These are phyloP conservation scores for Lypha dubia DNA, from an alignment of 2,888 invertebrate species.

Conservation along the genomic window DNA sequence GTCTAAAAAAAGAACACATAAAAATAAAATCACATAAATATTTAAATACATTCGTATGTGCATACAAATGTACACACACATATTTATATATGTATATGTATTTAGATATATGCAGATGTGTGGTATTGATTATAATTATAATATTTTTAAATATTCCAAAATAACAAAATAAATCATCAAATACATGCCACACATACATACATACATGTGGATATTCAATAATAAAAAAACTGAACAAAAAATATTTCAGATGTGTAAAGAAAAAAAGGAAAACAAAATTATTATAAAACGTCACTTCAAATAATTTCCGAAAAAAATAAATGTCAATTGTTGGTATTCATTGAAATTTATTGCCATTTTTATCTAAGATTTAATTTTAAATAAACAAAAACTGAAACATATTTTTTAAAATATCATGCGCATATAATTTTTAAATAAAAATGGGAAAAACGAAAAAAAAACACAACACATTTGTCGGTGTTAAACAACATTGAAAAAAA, in stretches of 20 bases:
- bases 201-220: slow-evolving; percentile 32
- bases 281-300: slow-evolving; percentile 17
- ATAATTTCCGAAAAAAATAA: slow-evolving; percentile 48
- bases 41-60: slow-evolving; percentile 1
- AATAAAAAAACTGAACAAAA: slow-evolving; percentile 19
- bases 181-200: neutral
- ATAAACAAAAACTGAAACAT: slow-evolving; percentile 4
- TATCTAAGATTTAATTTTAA: slow-evolving; percentile 34
- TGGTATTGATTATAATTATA: no score
- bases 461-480: slow-evolving; percentile 1
- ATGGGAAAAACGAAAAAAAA: neutral
- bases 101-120: neutral
- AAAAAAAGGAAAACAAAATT: slow-evolving; percentile 32
- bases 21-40: slow-evolving; percentile 1
- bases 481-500: no score
- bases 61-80: no score
- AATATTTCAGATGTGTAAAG: slow-evolving; percentile 1
- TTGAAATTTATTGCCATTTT: slow-evolving; percentile 55
- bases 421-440: slow-evolving; percentile 21
- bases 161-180: slow-evolving; percentile 20
- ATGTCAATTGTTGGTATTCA: slow-evolving; percentile 58
- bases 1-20: slow-evolving; percentile 45
- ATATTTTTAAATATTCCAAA: slow-evolving; percentile 1
- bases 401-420: slow-evolving; percentile 20
- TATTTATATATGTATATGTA: neutral